These are phyloP conservation scores for Garra rufa DNA, from an alignment of 2,113 vertebrate species.

Conservation along the genomic window DNA sequence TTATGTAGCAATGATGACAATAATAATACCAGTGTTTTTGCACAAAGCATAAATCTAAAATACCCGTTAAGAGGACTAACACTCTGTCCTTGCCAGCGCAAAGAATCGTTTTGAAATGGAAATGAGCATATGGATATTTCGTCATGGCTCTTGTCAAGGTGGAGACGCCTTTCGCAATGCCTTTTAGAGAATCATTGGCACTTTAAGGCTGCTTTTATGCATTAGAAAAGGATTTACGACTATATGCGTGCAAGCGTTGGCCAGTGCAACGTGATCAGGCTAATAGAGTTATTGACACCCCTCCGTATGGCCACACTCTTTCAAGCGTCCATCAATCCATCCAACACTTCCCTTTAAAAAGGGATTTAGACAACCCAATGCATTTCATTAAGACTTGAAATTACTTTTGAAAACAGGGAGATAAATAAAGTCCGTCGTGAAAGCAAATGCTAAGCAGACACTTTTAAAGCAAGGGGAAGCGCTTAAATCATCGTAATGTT, in stretches of 20 bases:
- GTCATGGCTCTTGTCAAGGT: conserved; percentile 42
- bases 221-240: conserved; percentile 44
- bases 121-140: conserved; percentile 45
- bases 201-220: conserved; percentile 45
- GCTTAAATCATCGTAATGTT: conserved; percentile 11
- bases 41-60: conserved; percentile 32
- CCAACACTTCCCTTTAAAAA: conserved; percentile 40
- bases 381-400: conserved; percentile 47
- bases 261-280: conserved; percentile 23
- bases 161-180: conserved; percentile 42
- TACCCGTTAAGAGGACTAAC: conserved; percentile 7
- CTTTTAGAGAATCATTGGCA: conserved; percentile 45
- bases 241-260: conserved; percentile 21
- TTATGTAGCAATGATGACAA: conserved; percentile 13
- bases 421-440: conserved; percentile 33
- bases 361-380: conserved; percentile 38
- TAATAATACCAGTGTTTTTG: conserved; percentile 32
- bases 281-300: conserved; percentile 46
- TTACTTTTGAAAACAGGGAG: conserved; percentile 39
- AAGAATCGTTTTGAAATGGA: conserved; percentile 42
- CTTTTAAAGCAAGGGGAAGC: conserved; percentile 8
- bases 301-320: conserved; percentile 35
- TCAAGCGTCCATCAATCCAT: conserved; percentile 37
- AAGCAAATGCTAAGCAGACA: conserved; percentile 35
- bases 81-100: conserved; percentile 28